Evolutionary conservation across 1,140 invertebrate genomes (phyloP), one percentile per base, ranked within the genome.

Genomic region (Venturia canescens): DNA sequence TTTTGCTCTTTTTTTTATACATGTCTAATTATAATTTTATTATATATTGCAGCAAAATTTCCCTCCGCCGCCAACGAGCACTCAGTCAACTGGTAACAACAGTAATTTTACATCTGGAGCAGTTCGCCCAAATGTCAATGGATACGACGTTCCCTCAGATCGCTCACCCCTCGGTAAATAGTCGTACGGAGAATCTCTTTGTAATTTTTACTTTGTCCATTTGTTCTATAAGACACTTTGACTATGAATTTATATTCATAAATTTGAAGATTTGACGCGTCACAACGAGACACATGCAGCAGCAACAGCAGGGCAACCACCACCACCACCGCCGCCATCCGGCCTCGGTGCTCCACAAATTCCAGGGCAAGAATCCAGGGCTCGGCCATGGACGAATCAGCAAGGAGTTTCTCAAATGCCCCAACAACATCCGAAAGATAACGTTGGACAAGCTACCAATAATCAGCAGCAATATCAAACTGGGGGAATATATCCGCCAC

Each of bases 311-410:
- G 34, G 34, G 9, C 7, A 6, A 11, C 38, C 2, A 11, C 38
- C 38, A 31, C 18, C 71, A 31, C 67, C 72, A 70, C 84, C 63
- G 7, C 38, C 77, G 15, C 0, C 63, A 50, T 82, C 29, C 83
- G 83, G 13, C 80, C 84, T 80, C 82, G 86, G 79, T 82, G 80
- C 83, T 18, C 80, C 86, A 21, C 87, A 88, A 82, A 82, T 86
- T 31, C 23, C 74, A 34, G 34, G 63, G 67, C 80, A 80, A 53
- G 38, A 44, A 44, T 44, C 50, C 18, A 3, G n/a, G n/a, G 5
- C n/a, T 53, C 50, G 18, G 18, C n/a, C 50, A 9, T 53, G 16
- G 50, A 2, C n/a, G 50, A 18, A 53, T 18, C 50, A 53, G 18
- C 50, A 53, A 18, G 38, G 7, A 11, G 7, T 13, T 44, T 13